These are phyloP conservation scores for Dendrolimus houi DNA, from an alignment of 2,888 invertebrate genomes.

Conservation along the genomic window DNA sequence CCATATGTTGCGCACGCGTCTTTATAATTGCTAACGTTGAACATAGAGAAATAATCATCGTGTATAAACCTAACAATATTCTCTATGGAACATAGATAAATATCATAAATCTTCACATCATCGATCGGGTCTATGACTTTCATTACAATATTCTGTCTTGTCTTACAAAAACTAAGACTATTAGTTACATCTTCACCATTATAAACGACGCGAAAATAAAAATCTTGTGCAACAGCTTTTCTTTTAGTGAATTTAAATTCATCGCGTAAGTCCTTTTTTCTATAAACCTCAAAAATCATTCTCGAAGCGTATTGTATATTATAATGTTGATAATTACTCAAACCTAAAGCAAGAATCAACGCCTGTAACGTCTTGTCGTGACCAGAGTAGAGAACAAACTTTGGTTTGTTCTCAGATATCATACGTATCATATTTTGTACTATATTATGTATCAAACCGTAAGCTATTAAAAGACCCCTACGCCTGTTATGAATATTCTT, in stretches of 20 bases:
- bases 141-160: slow-evolving; percentile 69
- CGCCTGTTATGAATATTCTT: slow-evolving; percentile 78
- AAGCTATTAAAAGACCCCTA: slow-evolving; percentile 84
- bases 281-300: slow-evolving; percentile 91
- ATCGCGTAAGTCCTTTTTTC: slow-evolving; percentile 71
- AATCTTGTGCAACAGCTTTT: slow-evolving; percentile 79
- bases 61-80: slow-evolving; percentile 91
- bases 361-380: slow-evolving; percentile 95
- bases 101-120: slow-evolving; percentile 43
- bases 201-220: slow-evolving; percentile 88
- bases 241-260: slow-evolving; percentile 71
- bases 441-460: slow-evolving; percentile 89
- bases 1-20: slow-evolving; percentile 82
- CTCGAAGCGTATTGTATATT: slow-evolving; percentile 91
- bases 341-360: slow-evolving; percentile 86
- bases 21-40: slow-evolving; percentile 93
- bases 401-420: slow-evolving; percentile 84
- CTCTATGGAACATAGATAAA: slow-evolving; percentile 89
- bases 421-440: slow-evolving; percentile 87
- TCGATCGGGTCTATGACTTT: slow-evolving; percentile 54
- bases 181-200: slow-evolving; percentile 93
- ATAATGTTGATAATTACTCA: slow-evolving; percentile 78
- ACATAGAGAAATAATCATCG: slow-evolving; percentile 88
- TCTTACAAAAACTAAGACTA: slow-evolving; percentile 86
- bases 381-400: slow-evolving; percentile 89